phyloP scores from a whole-genome alignment of 2,113 vertebrate species.

The Apaloderma vittatum region DNA sequence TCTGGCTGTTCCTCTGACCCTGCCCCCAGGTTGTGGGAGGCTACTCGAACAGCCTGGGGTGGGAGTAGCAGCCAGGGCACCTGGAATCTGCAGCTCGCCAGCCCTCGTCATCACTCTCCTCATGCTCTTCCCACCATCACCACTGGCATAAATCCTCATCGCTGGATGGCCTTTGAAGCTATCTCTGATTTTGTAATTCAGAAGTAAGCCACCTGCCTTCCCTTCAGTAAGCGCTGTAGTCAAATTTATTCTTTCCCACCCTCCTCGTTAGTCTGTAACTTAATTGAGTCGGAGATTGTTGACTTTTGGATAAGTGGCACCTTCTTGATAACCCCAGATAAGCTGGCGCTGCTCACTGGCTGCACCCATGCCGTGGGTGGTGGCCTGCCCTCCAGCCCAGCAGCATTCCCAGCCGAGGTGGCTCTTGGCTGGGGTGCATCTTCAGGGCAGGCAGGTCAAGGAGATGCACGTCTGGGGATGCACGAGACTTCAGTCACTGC shows the following conservation, averaged over 20 bases:
- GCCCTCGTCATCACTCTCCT: not conserved
- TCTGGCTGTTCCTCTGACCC: not conserved
- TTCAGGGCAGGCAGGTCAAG: not conserved
- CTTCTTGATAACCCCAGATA: constrained; percentile 10
- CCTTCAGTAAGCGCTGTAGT: not conserved
- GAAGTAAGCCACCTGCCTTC: not conserved
- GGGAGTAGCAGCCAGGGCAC: not conserved
- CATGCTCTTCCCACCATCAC: not conserved
- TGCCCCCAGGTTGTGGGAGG: not conserved
- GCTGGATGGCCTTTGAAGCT: not conserved
- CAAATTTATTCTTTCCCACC: not conserved
- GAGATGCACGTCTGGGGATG: not conserved
- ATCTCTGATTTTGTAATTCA: not conserved
- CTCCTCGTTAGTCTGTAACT: not conserved
- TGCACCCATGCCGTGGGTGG: not conserved
- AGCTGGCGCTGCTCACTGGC: not conserved
- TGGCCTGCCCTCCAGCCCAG: not conserved
- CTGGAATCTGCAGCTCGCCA: not conserved
- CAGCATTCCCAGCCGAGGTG: not conserved
- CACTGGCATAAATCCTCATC: not conserved
- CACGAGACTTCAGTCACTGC: fast-evolving
- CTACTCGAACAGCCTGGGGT: not conserved
- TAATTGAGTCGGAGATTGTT: not conserved
- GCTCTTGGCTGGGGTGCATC: fast-evolving
- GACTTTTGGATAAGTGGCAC: not conserved